Base-by-base conservation (phyloP, 2,113 vertebrate species). In the Brachypteracias leptosomus region DNA sequence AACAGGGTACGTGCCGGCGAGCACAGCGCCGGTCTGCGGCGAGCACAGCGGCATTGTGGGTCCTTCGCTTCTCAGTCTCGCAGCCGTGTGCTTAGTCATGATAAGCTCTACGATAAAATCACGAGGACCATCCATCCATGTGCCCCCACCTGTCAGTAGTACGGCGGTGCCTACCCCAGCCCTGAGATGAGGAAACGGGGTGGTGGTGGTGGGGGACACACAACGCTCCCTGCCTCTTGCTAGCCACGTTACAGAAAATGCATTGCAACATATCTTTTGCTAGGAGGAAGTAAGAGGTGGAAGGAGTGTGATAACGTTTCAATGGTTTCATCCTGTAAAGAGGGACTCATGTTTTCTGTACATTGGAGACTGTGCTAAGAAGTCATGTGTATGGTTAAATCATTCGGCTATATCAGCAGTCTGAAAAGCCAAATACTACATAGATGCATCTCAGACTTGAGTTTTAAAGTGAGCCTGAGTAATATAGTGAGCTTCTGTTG, bases 1-100 rank as follows among this genome's bases (percentile, higher is more conserved):
- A 52, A 88, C 57, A 26, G 57, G 93, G 91, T 95, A 97, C 96
- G 96, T 97, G 97, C 96, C 70, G 83, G 36, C 66, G 17, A 44
- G 89, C 97, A 97, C 96, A 96, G 91, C 96, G 89, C 81, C 57
- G 57, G 52, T 72, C 84, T 90, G 96, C 77, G 55, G 89, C 91
- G 70, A n/a, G 95, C 93, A 38, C 93, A 93, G 95, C 75, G 85
- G 95, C 95, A 94, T 89, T 94, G 63, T 94, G 92, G 57, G 90
- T 58, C 84, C 58, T 31, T 5, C 83, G 6, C 16, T n/a, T 21
- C 89, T 13, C 73, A 6, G 93, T 44, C 33, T 49, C 49, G 44
- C 54, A 5, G 10, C 46, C 66, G 15, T 2, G 29, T 63, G 95
- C 96, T 91, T 81, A 77, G 90, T 95, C 95, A 95, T 16, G 83